Evolutionary conservation across 2,888 invertebrate genomes (phyloP), one percentile per base, ranked within the genome.

Genomic region (Diaphora mendica): DNA sequence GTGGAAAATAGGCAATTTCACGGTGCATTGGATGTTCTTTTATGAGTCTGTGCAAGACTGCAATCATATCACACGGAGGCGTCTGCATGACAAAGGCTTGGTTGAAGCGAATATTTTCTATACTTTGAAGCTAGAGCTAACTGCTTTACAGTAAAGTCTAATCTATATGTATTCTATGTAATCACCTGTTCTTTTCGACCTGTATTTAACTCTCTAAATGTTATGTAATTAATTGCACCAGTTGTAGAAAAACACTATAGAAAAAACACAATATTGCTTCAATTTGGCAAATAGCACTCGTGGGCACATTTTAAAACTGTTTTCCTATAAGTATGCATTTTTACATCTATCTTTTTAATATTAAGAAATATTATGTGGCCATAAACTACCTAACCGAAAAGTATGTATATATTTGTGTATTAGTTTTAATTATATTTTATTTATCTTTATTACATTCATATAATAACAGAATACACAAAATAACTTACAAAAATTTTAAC

Each of bases 1-100:
- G 93, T 92, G 94, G 95, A 94, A 95, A 95, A 95, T 95, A 95
- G 95, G 93, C 95, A 94, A 95, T 95, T 95, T 95, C 93, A 95
- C 95, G 94, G 93, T 95, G 95, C 94, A 95, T 95, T 95, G 93
- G 89, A 77, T 87, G 91, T 92, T 93, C 94, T 95, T 94, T 55
- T 93, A 92, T 92, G 91, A 90, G 90, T 84, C 85, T 87, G 89
- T 88, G 89, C 89, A 89, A 90, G 88, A 83, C 86, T 87, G 85
- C 85, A 82, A 84, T 81, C 80, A 85, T 82, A 87, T 78, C 81
- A 87, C 85, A 84, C 85, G 83, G 86, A 89, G 83, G 86, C 89
- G 88, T 88, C 87, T 86, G 89, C 87, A 86, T 89, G 86, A 93
- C 92, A 93, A 94, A 92, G 89, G 92, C 90, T 90, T 90, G 88